Conservation (phyloP, 2,888 invertebrate genomes). For the Acrocyrtus sp. region DNA sequence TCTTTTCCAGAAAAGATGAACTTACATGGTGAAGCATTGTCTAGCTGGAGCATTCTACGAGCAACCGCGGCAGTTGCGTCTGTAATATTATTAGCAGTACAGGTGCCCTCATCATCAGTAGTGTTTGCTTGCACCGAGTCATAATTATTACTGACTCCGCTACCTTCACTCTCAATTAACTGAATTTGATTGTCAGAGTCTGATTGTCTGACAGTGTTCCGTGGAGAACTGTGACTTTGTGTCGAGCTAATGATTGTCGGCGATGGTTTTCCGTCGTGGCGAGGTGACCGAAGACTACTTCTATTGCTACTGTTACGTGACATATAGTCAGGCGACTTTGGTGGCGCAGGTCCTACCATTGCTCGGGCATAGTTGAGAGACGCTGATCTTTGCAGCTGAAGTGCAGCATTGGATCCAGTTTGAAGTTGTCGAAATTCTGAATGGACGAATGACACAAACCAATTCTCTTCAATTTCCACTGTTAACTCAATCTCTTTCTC, state of each 20-base stretch:
- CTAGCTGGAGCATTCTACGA: conserved; percentile 50
- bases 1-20: conserved; percentile 23
- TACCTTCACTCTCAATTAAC: conserved; percentile 46
- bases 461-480: conserved; percentile 55
- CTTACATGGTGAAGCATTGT: conserved; percentile 52
- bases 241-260: no score
- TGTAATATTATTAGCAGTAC: conserved; percentile 29
- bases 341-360: conserved; percentile 16
- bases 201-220: no score
- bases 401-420: conserved; percentile 32
- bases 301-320: conserved; percentile 5
- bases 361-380: conserved; percentile 40
- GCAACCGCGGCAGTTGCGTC: conserved; percentile 19
- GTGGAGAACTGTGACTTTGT: no score
- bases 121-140: conserved; percentile 4
- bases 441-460: conserved; percentile 58
- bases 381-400: conserved; percentile 43
- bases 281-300: conserved; percentile 17
- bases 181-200: conserved; percentile 48
- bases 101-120: neutral
- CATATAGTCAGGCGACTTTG: conserved; percentile 6
- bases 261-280: neutral
- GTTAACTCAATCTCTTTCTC: conserved; percentile 37
- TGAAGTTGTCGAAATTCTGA: conserved; percentile 44
- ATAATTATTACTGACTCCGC: conserved; percentile 5